Evolutionary conservation across 1,140 invertebrate species (phyloP).

Genomic region (Chymomyza costata): DNA sequence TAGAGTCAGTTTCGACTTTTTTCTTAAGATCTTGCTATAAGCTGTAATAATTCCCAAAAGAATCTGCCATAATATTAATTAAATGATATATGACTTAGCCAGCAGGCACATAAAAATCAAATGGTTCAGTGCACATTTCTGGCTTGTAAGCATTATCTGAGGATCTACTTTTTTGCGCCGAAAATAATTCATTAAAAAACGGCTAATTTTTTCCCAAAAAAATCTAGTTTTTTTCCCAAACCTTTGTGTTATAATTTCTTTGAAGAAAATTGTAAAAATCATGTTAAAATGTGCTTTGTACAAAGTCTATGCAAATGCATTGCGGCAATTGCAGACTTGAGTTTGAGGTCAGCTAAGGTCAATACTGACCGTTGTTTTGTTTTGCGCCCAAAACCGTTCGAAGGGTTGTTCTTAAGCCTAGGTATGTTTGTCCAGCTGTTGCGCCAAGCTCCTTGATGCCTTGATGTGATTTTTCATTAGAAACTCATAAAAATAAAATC

Average conservation of each 20-base stretch:
- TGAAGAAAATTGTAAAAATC: constrained; percentile 34
- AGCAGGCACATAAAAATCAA: constrained; percentile 34
- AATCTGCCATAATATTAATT: constrained; percentile 46
- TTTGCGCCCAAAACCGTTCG: constrained; percentile 8
- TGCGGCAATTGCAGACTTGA: constrained; percentile 47
- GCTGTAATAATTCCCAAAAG: neutral
- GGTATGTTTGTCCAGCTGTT: constrained; percentile 55
- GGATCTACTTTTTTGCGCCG: neutral
- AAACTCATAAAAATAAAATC: constrained; percentile 67
- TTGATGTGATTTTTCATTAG: constrained; percentile 58
- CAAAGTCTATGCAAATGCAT: constrained; percentile 17
- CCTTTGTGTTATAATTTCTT: neutral
- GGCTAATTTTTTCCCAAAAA: constrained; percentile 42
- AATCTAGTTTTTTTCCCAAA: constrained; percentile 47
- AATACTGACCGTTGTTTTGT: constrained; percentile 34
- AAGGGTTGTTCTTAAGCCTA: constrained; percentile 53
- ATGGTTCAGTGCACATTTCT: constrained; percentile 47
- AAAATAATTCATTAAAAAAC: constrained; percentile 33
- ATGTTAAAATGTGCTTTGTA: constrained; percentile 30
- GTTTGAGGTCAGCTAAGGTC: constrained; percentile 61
- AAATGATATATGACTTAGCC: constrained; percentile 15
- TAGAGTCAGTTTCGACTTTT: too few species aligned
- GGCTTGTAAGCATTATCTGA: too few species aligned
- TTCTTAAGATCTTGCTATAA: too few species aligned
- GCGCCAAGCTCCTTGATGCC: constrained; percentile 39